phyloP scores from a whole-genome alignment of 2,797 vertebrate genomes.

The Gephyroberyx darwinii region DNA sequence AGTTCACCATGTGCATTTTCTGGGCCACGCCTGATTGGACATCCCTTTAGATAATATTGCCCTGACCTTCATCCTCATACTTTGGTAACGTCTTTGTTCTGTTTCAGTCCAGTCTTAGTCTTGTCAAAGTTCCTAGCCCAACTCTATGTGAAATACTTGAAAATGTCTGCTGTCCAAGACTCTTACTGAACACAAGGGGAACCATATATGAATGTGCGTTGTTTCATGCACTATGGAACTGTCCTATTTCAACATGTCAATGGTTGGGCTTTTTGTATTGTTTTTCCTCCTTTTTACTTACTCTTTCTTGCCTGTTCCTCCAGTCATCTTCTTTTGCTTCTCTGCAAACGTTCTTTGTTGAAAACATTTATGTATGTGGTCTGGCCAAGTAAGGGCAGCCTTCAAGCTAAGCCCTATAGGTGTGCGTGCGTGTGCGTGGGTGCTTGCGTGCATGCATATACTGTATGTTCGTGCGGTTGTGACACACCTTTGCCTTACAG shows the following conservation, averaged over 20 bases:
- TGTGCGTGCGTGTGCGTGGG: conserved; percentile 53
- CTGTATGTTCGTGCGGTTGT: conserved; percentile 67
- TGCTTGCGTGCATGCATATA: conserved; percentile 54
- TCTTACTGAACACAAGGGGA: conserved; percentile 44
- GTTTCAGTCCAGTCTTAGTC: conserved; percentile 29
- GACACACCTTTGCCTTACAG: conserved; percentile 82
- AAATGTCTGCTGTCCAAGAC: conserved; percentile 34
- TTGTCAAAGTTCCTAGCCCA: conserved; percentile 38
- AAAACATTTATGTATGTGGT: conserved; percentile 61
- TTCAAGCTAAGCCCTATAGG: conserved; percentile 71
- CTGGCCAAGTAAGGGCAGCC: conserved; percentile 73
- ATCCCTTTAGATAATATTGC: conserved; percentile 51
- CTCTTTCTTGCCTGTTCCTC: conserved; percentile 54
- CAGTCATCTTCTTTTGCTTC: conserved; percentile 34
- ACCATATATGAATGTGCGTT: conserved; percentile 31
- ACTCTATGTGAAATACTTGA: conserved; percentile 45
- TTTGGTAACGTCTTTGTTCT: conserved; percentile 27
- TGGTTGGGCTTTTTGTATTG: conserved; percentile 45
- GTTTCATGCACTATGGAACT: conserved; percentile 39
- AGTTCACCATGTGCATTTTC: conserved; percentile 74
- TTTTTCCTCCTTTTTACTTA: conserved; percentile 37
- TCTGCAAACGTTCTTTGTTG: conserved; percentile 47
- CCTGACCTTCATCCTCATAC: conserved; percentile 48
- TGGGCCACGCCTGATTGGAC: conserved; percentile 58
- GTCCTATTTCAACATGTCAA: conserved; percentile 37